Evolutionary conservation across 92 coral and sea anemone genomes (phyloP).

Genomic region (Palythoa caribaeorum): DNA sequence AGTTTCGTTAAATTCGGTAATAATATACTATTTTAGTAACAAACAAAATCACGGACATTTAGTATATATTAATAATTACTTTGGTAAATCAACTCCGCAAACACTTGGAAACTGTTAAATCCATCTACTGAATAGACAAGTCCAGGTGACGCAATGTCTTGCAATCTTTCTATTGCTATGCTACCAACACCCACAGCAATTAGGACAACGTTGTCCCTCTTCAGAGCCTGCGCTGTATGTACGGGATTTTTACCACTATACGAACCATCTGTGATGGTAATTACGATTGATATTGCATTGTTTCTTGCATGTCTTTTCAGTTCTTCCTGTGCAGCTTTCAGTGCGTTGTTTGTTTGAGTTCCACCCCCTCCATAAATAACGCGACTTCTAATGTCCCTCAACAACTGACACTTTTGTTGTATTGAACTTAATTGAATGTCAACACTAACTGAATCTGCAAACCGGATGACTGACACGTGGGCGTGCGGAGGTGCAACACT

Average conservation of each 20-base stretch:
- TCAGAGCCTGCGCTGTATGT: background rate
- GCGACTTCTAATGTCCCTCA: background rate
- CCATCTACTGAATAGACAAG: background rate
- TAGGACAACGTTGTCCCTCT: background rate
- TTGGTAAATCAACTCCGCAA: conserved; percentile 6
- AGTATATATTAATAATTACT: too few relatives aligned
- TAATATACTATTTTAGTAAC: too few relatives aligned
- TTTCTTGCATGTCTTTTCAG: background rate
- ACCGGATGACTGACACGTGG: conserved; percentile 22
- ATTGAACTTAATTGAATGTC: background rate
- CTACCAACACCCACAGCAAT: background rate
- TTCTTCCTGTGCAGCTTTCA: background rate
- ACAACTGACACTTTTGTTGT: background rate
- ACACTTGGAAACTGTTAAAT: background rate
- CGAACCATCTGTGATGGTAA: background rate
- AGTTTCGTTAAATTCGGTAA: too few relatives aligned
- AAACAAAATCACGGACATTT: too few relatives aligned
- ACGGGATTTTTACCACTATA: background rate
- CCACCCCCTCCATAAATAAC: background rate
- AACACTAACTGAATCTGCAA: background rate
- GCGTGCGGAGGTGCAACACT: conserved; percentile 1
- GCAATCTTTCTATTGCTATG: background rate
- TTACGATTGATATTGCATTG: background rate
- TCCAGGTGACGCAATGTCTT: conserved; percentile 13
- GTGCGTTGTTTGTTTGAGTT: background rate